Evolutionary conservation across 2,797 vertebrate species (phyloP).

Genomic region (Telmatherina bonti): DNA sequence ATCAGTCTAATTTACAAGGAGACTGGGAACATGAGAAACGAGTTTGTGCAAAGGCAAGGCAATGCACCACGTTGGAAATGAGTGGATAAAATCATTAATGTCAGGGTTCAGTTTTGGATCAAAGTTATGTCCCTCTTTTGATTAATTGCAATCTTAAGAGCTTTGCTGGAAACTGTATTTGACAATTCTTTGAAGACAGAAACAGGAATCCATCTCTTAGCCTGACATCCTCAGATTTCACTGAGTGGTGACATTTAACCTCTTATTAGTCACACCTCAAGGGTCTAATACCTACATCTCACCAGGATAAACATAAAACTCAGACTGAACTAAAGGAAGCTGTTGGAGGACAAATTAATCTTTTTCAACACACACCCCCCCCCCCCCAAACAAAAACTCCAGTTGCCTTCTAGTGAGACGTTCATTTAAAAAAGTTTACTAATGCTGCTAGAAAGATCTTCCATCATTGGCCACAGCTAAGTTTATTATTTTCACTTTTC

Average conservation of each 20-base stretch:
- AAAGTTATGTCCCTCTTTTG: neutral
- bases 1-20: neutral
- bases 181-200: neutral
- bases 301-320: neutral
- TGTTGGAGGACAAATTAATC: neutral
- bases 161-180: neutral
- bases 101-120: neutral
- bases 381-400: neutral
- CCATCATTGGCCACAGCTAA: neutral
- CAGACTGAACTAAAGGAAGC: neutral
- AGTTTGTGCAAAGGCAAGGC: neutral
- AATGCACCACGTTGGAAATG: neutral
- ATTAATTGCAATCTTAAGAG: neutral
- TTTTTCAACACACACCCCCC: neutral
- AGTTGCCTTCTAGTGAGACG: neutral
- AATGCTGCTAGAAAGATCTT: neutral
- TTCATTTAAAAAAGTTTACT: neutral
- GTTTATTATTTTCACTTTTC: neutral
- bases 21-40: neutral
- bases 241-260: neutral
- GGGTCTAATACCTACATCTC: neutral
- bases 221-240: neutral
- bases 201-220: neutral
- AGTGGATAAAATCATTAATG: neutral
- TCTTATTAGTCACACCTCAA: neutral